A percentile compares a stretch with the other conserved stretches of the same genome.
phyloP scores from a whole-genome alignment of 2,113 vertebrate genomes.

The Crocuta crocuta region DNA sequence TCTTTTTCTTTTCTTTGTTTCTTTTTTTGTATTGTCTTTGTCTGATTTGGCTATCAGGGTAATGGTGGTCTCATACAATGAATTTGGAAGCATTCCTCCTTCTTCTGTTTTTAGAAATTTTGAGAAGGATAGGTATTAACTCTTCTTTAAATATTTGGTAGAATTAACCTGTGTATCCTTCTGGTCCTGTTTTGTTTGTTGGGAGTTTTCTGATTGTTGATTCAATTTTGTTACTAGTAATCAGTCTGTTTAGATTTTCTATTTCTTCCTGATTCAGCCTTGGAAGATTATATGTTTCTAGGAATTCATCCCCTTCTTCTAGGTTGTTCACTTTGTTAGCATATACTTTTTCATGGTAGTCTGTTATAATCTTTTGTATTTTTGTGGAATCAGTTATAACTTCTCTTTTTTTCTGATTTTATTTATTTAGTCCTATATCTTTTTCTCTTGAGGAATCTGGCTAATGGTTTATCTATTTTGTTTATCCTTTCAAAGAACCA shows the following conservation, averaged over 20 bases:
- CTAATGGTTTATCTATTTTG: background rate
- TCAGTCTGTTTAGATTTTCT: no score
- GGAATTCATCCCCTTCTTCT: no score
- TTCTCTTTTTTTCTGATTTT: background rate
- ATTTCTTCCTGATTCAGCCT: no score
- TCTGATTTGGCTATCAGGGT: background rate
- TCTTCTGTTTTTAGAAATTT: background rate
- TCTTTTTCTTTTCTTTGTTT: background rate
- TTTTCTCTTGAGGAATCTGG: background rate
- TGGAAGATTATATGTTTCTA: no score
- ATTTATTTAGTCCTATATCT: background rate
- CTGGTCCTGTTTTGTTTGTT: background rate
- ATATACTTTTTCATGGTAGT: background rate
- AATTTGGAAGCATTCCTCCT: background rate
- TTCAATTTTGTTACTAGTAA: no score
- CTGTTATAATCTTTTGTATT: background rate
- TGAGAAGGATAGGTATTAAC: background rate
- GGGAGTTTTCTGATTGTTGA: background rate
- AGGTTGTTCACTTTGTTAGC: no score
- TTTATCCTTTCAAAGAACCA: background rate
- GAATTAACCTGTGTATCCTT: background rate
- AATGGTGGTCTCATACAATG: background rate
- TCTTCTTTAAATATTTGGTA: background rate
- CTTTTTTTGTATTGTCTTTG: background rate
- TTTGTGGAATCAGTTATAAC: background rate